Base-by-base conservation (phyloP, 2,888 invertebrate species). In the Nomada ruficornis region DNA sequence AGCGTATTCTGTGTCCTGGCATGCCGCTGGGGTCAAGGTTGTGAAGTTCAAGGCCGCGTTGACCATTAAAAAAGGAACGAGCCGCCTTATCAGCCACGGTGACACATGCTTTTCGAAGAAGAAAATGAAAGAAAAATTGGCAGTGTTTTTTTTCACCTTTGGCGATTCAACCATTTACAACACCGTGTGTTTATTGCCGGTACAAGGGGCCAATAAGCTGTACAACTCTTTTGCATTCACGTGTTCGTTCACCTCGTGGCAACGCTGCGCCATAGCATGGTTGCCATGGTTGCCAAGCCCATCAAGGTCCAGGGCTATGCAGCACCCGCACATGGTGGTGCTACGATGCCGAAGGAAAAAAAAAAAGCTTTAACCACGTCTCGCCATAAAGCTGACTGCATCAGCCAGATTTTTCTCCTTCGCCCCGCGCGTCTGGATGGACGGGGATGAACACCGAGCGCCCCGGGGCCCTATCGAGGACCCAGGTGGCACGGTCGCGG, bases 211-310 rank as follows among this genome's bases (percentile, higher is more conserved):
- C 82, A 83, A 44, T 59, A 60, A 71, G 57, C 76, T 72, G 57
- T 57, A 69, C 74, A 68, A 77, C 86, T 88, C 80, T 73, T 89
- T 88, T 88, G 83, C 88, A 88, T 88, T 89, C 85, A 76, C 76
- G 80, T 83, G 86, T 89, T 79, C 87, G 85, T 88, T 88, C 88
- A 82, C 87, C 88, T 88, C 86, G 57, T 75, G 77, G 77, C 86
- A 80, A 82, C 80, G 72, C 79, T 77, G 87, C 84, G 62, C 72
- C 80, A 72, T 74, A 76, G 80, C 82, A 57, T 89, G 82, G 89
- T 88, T 86, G 86, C 89, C 88, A 86, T 86, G 88, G 88, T 89
- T 88, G 88, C 88, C 88, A 85, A 85, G 89, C 88, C 84, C 88
- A 82, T 84, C 87, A 79, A 87, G 89, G 89, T 88, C 89, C 89